These are phyloP conservation scores for Chromobotia macracanthus DNA, from an alignment of 2,797 vertebrate genomes.

Conservation along the genomic window DNA sequence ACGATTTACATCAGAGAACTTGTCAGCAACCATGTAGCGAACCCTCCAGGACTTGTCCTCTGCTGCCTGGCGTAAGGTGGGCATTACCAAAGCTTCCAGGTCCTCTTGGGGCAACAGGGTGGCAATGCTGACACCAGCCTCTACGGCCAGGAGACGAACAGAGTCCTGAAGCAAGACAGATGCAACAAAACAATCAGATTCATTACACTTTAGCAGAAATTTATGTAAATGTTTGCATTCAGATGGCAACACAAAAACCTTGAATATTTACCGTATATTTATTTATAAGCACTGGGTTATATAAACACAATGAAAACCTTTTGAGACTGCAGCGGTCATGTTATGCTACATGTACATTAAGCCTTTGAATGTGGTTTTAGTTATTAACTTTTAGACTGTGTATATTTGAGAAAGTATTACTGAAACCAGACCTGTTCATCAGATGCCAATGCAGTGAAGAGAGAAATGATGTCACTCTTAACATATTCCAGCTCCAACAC, in stretches of 20 bases:
- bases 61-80: slow-evolving; percentile 84
- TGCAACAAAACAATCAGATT: background rate
- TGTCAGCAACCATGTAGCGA: slow-evolving; percentile 88
- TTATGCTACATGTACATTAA: background rate
- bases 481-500: slow-evolving; percentile 86
- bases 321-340: background rate
- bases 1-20: slow-evolving; percentile 82
- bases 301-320: slow-evolving; percentile 14
- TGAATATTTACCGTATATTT: slow-evolving; percentile 8
- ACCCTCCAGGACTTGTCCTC: slow-evolving; percentile 90
- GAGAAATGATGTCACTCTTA: slow-evolving; percentile 86
- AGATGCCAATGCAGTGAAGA: slow-evolving; percentile 86
- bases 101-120: slow-evolving; percentile 87
- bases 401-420: slow-evolving; percentile 22
- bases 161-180: slow-evolving; percentile 75
- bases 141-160: slow-evolving; percentile 87
- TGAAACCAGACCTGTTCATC: slow-evolving; percentile 81
- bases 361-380: slow-evolving; percentile 3
- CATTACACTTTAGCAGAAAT: background rate
- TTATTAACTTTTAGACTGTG: background rate
- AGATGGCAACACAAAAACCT: background rate
- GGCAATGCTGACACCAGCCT: slow-evolving; percentile 91
- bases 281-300: background rate
- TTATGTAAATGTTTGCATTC: slow-evolving; percentile 10
- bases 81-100: slow-evolving; percentile 87